Evolutionary conservation across 2,888 invertebrate species (phyloP), one percentile per base, ranked within the genome.

Genomic region (Hartigia nigra): DNA sequence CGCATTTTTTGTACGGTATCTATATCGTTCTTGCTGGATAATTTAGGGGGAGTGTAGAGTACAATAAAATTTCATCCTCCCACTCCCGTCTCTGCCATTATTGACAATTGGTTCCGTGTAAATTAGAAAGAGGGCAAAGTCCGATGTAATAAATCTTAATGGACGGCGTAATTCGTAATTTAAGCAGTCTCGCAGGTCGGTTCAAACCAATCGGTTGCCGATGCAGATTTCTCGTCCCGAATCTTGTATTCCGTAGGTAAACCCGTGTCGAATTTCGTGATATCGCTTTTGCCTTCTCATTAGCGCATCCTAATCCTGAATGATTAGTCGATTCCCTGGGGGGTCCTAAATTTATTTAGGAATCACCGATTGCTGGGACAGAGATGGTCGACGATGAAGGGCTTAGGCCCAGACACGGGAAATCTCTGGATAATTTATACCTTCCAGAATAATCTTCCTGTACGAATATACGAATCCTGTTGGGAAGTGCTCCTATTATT

Each of bases 211-310:
- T 75, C 23, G 37, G 69, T 74, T 77, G 72, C 74, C 32, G 39
- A 23, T 36, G 39, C 39, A 35, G 75, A 77, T 77, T 77, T 77
- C 74, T 34, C 32, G 74, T 23, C 74, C 31, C 55, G 23, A 23
- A 69, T 78, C 36, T 69, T 75, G 75, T 75, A 75, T 36, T 75
- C 35, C 31, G 55, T 74, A 79, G 76, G 76, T 77, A 72, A 79
- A 77, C 74, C 79, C 79, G 77, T 77, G 77, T 79, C 79, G 79
- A 79, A 79, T 79, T 79, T 77, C 69, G 35, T 69, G 31, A 77
- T 75, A 79, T 74, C 74, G 77, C 77, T 77, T 79, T 79, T 79
- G 79, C 77, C 79, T 77, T 77, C 77, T 79, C 79, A 79, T 79
- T 79, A 79, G 77, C 74, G 77, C 77, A 74, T 77, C 77, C 79